Percentiles rank a stretch among this genome's conserved stretches.
Conservation (phyloP, 2,888 invertebrate genomes). For the Antheraea yamamai region DNA sequence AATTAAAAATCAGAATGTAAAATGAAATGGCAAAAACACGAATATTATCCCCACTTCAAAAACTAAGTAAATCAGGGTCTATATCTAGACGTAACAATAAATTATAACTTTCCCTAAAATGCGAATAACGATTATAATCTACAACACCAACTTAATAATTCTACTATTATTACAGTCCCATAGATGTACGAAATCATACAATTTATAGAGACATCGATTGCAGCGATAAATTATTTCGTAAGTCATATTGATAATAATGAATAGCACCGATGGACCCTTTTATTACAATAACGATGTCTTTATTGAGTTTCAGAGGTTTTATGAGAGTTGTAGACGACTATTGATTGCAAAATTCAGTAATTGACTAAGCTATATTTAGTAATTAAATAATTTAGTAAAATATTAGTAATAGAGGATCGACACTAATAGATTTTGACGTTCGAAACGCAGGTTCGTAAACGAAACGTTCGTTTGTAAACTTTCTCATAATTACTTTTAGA, state of each 20-base stretch:
- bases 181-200: slow-evolving; percentile 56
- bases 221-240: slow-evolving; percentile 61
- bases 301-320: slow-evolving; percentile 61
- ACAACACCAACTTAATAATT: slow-evolving; percentile 47
- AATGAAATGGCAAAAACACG: background rate
- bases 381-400: background rate
- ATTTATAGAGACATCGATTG: slow-evolving; percentile 67
- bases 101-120: slow-evolving; percentile 35
- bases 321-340: slow-evolving; percentile 36
- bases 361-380: background rate
- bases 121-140: slow-evolving; percentile 49
- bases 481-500: no score
- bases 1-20: background rate
- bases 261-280: slow-evolving; percentile 58
- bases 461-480: background rate
- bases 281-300: slow-evolving; percentile 71
- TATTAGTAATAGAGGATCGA: background rate
- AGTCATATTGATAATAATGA: slow-evolving; percentile 66
- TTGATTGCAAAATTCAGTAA: slow-evolving; percentile 38
- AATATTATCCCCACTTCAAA: background rate
- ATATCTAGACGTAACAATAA: background rate
- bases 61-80: background rate
- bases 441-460: background rate
- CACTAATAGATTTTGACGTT: background rate
- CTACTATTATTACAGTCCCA: slow-evolving; percentile 44